These are phyloP conservation scores for Darevskia nairensis DNA, from an alignment of 2,797 vertebrate species.

Conservation along the genomic window DNA sequence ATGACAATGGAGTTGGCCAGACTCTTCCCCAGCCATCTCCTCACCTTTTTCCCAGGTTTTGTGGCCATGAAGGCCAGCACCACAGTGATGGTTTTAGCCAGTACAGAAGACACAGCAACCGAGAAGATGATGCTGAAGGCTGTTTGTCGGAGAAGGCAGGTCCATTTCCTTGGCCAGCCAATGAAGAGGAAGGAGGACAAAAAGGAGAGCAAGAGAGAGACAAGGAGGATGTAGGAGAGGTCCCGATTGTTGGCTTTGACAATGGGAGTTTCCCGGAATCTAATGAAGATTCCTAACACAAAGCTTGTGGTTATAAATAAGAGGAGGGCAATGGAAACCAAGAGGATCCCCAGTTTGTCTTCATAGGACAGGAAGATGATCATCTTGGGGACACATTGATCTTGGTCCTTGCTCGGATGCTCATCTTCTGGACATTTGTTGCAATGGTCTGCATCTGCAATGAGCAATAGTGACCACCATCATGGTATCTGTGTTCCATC, in stretches of 20 bases:
- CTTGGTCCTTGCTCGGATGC: not conserved
- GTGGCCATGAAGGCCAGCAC: too few relatives aligned
- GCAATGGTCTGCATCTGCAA: not conserved
- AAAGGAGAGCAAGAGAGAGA: too few relatives aligned
- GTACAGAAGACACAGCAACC: not conserved
- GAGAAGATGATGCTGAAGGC: not conserved
- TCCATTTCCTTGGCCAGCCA: not conserved
- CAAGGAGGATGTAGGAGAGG: too few relatives aligned
- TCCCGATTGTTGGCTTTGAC: too few relatives aligned
- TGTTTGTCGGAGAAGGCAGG: not conserved
- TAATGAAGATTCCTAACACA: not conserved
- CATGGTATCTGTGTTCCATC: not conserved
- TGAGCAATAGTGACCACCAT: not conserved
- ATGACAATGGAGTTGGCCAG: not conserved
- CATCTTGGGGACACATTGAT: not conserved
- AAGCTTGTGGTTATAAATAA: not conserved
- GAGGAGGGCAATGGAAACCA: not conserved
- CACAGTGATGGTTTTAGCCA: too few relatives aligned
- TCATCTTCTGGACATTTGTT: not conserved
- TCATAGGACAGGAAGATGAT: not conserved
- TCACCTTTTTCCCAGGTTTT: not conserved
- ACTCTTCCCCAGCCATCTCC: not conserved
- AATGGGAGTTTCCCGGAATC: not conserved
- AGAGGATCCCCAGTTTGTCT: not conserved
- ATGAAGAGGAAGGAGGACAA: too few relatives aligned